Conservation (phyloP, 2,888 invertebrate genomes). For the Hypomecis atomaria region DNA sequence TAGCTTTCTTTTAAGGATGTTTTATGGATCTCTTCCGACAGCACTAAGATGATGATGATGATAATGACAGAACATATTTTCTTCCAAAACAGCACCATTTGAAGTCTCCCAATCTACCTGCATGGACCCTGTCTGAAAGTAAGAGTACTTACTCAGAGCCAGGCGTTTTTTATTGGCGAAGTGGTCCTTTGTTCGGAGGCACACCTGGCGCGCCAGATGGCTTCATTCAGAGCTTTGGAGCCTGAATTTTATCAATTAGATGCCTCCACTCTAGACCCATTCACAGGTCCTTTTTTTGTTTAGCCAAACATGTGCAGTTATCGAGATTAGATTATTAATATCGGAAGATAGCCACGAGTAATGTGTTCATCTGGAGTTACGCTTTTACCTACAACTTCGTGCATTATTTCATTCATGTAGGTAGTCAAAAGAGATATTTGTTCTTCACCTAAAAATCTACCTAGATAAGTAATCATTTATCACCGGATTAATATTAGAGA, state of each 20-base stretch:
- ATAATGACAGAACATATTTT: background rate
- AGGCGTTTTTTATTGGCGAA: conserved; percentile 50
- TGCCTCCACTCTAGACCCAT: conserved; percentile 62
- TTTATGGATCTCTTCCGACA: no score
- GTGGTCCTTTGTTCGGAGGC: conserved; percentile 60
- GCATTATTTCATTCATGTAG: background rate
- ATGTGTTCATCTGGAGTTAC: background rate
- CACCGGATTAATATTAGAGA: no score
- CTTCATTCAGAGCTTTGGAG: conserved; percentile 72
- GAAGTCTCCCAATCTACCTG: conserved; percentile 32
- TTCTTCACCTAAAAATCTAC: no score
- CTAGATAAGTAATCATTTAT: no score
- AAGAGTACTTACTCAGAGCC: conserved; percentile 35
- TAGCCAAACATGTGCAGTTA: conserved; percentile 50
- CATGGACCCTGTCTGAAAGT: conserved; percentile 38
- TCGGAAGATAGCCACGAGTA: conserved; percentile 30
- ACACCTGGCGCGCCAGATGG: conserved; percentile 77
- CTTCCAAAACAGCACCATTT: background rate
- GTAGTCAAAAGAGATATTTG: no score
- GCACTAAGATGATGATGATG: no score
- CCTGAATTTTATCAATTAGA: conserved; percentile 78
- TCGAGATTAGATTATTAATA: conserved; percentile 34
- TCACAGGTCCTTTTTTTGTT: conserved; percentile 64
- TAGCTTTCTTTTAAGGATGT: no score
- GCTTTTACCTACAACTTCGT: background rate